phyloP scores from a whole-genome alignment of 1,140 invertebrate species.

The Tetragnatha versicolor region DNA sequence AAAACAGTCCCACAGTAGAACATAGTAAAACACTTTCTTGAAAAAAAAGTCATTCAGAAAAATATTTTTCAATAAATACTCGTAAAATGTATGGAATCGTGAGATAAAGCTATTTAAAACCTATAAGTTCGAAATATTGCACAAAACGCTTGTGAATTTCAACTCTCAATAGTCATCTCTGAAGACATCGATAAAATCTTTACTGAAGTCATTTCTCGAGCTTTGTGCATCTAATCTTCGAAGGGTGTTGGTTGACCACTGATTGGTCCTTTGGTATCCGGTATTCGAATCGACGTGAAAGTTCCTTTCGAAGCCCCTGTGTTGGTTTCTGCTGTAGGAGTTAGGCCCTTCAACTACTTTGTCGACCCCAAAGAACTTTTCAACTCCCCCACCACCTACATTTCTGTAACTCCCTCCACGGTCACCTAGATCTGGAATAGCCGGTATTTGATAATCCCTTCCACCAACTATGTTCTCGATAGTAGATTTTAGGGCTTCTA shows the following conservation, averaged over 20 bases:
- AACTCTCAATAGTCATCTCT: conserved; percentile 33
- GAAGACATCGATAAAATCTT: conserved; percentile 53
- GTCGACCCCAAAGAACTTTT: conserved; percentile 27
- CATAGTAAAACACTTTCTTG: background rate
- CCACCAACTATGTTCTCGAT: conserved; percentile 1
- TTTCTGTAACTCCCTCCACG: conserved; percentile 24
- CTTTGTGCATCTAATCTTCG: conserved; percentile 25
- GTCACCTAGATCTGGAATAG: background rate
- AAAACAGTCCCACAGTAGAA: no score
- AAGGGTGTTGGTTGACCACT: conserved; percentile 32
- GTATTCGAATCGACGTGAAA: conserved; percentile 33
- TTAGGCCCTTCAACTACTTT: conserved; percentile 40
- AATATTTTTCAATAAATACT: background rate
- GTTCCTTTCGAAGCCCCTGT: conserved; percentile 30
- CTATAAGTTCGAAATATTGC: conserved; percentile 25
- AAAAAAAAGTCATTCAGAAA: background rate
- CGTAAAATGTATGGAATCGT: no score
- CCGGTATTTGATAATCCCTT: background rate
- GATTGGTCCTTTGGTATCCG: conserved; percentile 31
- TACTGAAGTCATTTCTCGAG: conserved; percentile 39
- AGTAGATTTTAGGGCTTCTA: conserved; percentile 1
- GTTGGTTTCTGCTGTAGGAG: conserved; percentile 32
- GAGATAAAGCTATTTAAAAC: no score
- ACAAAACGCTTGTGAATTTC: background rate
- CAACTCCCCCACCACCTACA: conserved; percentile 19